phyloP scores from a whole-genome alignment of 2,113 vertebrate species.

The Petromus typicus region DNA sequence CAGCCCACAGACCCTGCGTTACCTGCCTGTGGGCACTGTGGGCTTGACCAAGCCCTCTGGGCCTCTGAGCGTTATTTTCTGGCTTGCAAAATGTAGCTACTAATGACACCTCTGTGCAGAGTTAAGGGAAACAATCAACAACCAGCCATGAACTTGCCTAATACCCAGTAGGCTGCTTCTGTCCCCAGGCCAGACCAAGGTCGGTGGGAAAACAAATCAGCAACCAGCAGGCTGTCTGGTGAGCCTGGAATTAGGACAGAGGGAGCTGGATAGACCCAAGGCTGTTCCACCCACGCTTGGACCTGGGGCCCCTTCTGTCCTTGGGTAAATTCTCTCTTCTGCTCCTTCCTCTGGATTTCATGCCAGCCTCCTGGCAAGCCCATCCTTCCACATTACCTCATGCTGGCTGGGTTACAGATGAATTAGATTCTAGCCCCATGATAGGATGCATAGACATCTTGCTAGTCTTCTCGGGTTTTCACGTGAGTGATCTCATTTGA shows the following conservation, averaged over 20 bases:
- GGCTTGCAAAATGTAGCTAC: background rate
- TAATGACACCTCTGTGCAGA: background rate
- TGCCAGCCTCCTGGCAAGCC: background rate
- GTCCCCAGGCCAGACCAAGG: background rate
- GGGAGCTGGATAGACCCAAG: background rate
- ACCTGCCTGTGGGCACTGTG: background rate
- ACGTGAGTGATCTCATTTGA: background rate
- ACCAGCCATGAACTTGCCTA: background rate
- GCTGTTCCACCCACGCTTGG: background rate
- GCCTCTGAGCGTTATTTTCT: background rate
- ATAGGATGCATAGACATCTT: background rate
- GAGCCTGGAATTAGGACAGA: conserved; percentile 23
- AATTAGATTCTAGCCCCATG: background rate
- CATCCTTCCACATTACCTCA: background rate
- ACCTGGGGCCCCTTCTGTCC: background rate
- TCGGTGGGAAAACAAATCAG: background rate
- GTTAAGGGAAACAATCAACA: background rate
- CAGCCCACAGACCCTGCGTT: background rate
- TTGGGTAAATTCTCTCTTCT: too few relatives aligned
- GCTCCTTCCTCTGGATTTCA: background rate
- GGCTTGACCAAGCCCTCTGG: background rate
- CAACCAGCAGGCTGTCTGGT: background rate
- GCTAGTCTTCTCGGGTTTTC: background rate
- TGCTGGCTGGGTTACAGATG: conserved; percentile 10
- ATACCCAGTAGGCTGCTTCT: background rate